Evolutionary conservation across 2,113 vertebrate genomes (phyloP), one percentile per base, ranked within the genome.

Genomic region (Melanerpes aurifrons): DNA sequence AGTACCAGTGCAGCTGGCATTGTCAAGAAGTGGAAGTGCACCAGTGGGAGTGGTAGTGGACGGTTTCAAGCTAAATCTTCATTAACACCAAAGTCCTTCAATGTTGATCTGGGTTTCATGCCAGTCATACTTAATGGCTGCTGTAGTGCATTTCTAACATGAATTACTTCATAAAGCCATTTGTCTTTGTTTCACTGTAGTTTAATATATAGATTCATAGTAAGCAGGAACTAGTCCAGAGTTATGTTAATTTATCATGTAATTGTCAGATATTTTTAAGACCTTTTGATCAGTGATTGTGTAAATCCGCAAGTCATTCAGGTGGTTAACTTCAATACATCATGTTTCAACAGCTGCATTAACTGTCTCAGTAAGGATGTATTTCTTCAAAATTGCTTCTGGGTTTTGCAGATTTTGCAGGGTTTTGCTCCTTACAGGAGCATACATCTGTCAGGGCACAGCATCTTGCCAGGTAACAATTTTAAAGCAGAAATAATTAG

Each of bases 141-240:
- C 58, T 37, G n/a, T n/a, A 56, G 45, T 78, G 31, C 6, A 0
- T 81, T 87, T 15, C 53, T 45, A 37, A 54, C 31, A 21, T 18
- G 35, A 73, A 32, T 58, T 58, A 35, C 18, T 69, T 78, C 26
- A 63, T 43, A 6, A 31, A 40, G 45, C 84, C 82, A 45, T 80
- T 93, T 73, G 47, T 89, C 1, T 79, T 94, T 43, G 87, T 93
- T 82, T 96, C 91, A 63, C 76, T 53, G 77, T 86, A 56, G 69
- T 67, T 90, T 94, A 80, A 92, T 82, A 85, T 50, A 77, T 37
- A 75, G 28, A 54, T 93, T 92, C 61, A 67, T 83, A 84, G 56
- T 50, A 70, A 77, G 26, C 66, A 80, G 88, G 87, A 70, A 53
- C 21, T 87, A 67, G 57, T 47, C 2, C 2, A 0, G 58, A 85